Conservation (phyloP, 2,888 invertebrate genomes). For the Marronus borbonicus region DNA sequence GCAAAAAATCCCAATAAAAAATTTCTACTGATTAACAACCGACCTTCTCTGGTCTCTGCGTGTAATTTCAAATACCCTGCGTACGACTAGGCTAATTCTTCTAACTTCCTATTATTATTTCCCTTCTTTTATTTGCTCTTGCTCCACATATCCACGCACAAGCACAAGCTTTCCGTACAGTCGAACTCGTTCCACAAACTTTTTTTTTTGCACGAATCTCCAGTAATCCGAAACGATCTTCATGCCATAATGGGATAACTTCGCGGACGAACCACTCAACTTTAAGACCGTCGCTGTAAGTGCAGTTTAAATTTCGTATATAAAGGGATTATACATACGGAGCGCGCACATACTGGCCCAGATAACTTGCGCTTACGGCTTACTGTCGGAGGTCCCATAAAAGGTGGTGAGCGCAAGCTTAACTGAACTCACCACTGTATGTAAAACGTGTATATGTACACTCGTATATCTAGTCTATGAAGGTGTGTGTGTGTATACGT, state of each 20-base stretch:
- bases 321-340: slow-evolving; percentile 18
- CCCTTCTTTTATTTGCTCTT: background rate
- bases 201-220: background rate
- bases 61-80: too few species aligned
- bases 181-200: background rate
- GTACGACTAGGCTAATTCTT: too few species aligned
- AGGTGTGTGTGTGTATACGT: too few species aligned
- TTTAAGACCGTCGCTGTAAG: slow-evolving; percentile 27
- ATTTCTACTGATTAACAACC: too few species aligned
- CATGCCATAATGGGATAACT: slow-evolving; percentile 31
- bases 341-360: slow-evolving; percentile 28
- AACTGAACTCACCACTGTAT: background rate
- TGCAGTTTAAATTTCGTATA: slow-evolving; percentile 35
- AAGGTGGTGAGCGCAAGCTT: slow-evolving; percentile 21
- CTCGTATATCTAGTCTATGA: background rate
- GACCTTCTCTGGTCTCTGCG: too few species aligned
- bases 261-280: slow-evolving; percentile 33
- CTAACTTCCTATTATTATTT: too few species aligned
- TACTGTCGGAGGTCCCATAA: slow-evolving; percentile 23
- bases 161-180: too few species aligned
- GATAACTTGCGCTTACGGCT: slow-evolving; percentile 13
- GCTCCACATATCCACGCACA: background rate
- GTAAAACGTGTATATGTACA: background rate
- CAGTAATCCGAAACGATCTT: slow-evolving; percentile 33
- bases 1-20: too few species aligned